phyloP scores from a whole-genome alignment of 2,113 vertebrate genomes.

The Thymallus thymallus region DNA sequence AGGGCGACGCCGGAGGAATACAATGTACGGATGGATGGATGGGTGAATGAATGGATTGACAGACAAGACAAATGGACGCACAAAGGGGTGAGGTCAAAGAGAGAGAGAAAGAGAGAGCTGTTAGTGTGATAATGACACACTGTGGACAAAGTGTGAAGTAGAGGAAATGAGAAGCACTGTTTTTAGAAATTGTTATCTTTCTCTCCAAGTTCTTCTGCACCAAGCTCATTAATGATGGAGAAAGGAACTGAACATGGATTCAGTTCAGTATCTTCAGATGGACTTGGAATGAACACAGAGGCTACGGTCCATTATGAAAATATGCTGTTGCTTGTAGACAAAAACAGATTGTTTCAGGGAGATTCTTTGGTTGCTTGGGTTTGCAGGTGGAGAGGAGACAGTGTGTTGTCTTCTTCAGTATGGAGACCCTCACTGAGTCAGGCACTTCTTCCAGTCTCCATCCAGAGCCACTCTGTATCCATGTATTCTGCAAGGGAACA shows the following conservation, averaged over 20 bases:
- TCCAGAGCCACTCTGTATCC: background rate
- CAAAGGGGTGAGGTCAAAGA: conserved; percentile 16
- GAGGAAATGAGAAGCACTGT: conserved; percentile 9
- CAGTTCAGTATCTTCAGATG: no score
- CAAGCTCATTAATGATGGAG: background rate
- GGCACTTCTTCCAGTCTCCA: background rate
- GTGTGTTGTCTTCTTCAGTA: no score
- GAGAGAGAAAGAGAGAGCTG: conserved; percentile 13
- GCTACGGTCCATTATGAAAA: no score
- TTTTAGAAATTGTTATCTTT: no score
- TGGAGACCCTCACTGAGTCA: no score
- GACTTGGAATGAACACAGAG: no score
- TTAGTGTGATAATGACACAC: conserved; percentile 52
- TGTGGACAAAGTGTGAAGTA: conserved; percentile 30
- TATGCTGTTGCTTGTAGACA: no score
- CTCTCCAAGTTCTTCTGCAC: no score
- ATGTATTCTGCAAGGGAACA: no score
- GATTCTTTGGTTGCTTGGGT: no score
- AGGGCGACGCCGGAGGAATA: conserved; percentile 9
- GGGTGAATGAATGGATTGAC: background rate
- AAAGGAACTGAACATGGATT: background rate
- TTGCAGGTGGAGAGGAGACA: no score
- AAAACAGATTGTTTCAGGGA: no score
- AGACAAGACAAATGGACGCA: conserved; percentile 7
- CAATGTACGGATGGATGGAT: background rate